Evolutionary conservation across 1,140 invertebrate genomes (phyloP), one percentile per base, ranked within the genome.

Genomic region (Charaxes varanes): DNA sequence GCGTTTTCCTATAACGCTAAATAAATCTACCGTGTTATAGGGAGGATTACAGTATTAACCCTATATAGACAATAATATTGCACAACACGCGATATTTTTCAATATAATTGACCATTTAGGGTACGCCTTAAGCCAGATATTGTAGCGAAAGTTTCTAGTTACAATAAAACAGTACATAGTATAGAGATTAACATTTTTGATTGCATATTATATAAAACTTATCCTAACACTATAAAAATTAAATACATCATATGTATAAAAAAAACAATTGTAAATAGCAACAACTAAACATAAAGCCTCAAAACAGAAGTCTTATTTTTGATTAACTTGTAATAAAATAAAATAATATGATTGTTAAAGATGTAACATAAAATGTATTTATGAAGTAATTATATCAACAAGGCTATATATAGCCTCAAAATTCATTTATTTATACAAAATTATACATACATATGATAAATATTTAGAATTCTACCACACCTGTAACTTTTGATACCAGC

Each of bases 221-320:
- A 37, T 36, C 19, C 35, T 38, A 32, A 45, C 23, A 26, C 12
- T 32, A 32, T n/a, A 52, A 52, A 66, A 72, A 67, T 70, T 7
- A 70, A 66, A 66, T 60, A 61, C 45, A 60, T 59, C 46, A 31
- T 52, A 63, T 66, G 44, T 62, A 62, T 45, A 50, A 47, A 56
- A 52, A 55, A 70, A 77, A 73, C 69, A 74, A 72, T 64, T 77
- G 67, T 73, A 77, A 76, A 77, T 76, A 80, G 65, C 64, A 76
- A 74, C 65, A 76, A 77, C 54, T 64, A 64, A 66, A 62, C 53
- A 56, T 63, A 64, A 62, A 77, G 65, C 68, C 62, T 80, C 62
- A 47, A 68, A 64, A 70, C 56, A 59, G 48, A 72, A 57, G 52
- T 58, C 56, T 44, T 60, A 31, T 53, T 38, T 44, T 44, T 37